Conservation (phyloP, 1,140 invertebrate genomes). For the Bicyclus anynana region DNA sequence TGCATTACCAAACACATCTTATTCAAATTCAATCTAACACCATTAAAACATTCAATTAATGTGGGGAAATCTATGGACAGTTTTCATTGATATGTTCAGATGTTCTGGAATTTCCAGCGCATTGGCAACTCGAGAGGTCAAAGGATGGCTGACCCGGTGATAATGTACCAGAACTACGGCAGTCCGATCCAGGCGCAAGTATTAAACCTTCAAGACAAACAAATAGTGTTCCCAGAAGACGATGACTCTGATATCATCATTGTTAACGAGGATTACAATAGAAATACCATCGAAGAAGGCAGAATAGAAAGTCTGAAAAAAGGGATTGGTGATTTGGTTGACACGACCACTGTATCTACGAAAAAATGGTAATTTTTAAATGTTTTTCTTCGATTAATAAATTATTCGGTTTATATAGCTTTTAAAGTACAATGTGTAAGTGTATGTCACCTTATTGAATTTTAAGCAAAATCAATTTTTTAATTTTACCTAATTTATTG, state of each 20-base stretch:
- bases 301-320: constrained; percentile 37
- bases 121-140: constrained; percentile 80
- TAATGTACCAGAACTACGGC: constrained; percentile 65
- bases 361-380: constrained; percentile 31
- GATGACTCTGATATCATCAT: constrained; percentile 70
- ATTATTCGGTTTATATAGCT: too few relatives aligned
- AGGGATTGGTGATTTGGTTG: constrained; percentile 36
- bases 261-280: constrained; percentile 64
- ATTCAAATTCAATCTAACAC: too few relatives aligned
- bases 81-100: constrained; percentile 78
- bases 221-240: constrained; percentile 63
- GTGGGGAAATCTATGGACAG: constrained; percentile 19
- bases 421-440: too few relatives aligned
- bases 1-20: too few relatives aligned
- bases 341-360: constrained; percentile 39
- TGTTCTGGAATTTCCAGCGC: constrained; percentile 85
- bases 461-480: too few relatives aligned
- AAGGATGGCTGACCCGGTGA: constrained; percentile 55
- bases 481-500: too few relatives aligned
- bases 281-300: constrained; percentile 41
- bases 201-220: constrained; percentile 56
- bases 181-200: constrained; percentile 40
- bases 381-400: too few relatives aligned
- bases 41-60: too few relatives aligned
- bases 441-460: too few relatives aligned